Evolutionary conservation across 2,797 vertebrate species (phyloP), one percentile per base, ranked within the genome.

Genomic region (Varecia variegata): DNA sequence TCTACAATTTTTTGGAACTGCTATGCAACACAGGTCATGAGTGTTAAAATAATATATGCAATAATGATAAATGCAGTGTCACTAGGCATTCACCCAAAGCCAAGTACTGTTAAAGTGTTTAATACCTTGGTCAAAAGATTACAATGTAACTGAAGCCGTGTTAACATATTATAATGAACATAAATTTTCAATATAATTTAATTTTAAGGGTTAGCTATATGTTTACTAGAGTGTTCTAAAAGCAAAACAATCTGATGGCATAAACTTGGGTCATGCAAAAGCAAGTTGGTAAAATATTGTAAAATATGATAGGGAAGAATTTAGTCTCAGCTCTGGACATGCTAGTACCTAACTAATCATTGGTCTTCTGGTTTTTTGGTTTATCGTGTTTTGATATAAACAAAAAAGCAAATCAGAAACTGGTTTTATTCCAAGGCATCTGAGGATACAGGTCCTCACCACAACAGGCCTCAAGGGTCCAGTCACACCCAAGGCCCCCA

Each of bases 161-260:
- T 95, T 95, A 96, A 96, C 77, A 97, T 18, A 27, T 74, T 87
- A 84, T 58, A 97, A 56, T 91, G 96, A 97, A 97, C 92, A 98
- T 96, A 97, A 98, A 98, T 97, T 96, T 97, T 85, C 94, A 90
- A 94, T 95, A 90, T 65, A 21, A 86, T 73, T 91, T 96, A 94
- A 97, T 97, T 96, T 95, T 94, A 93, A 97, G 92, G 30, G 90
- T 87, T 93, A 97, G 97, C 88, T 97, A 96, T 97, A 97, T 92
- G 76, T 73, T 94, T 90, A 82, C 45, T 47, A 67, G 50, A 40
- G 12, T 80, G 76, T 93, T 98, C 95, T 94, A 87, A 97, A 97
- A 96, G 83, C 83, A 79, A 97, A 97, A 85, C 7, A 40, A 90
- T 94, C 4, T 7, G 81, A 89, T 74, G 35, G 40, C 68, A 86